phyloP scores from a whole-genome alignment of 2,888 invertebrate genomes.

The Steinernema scapterisci region DNA sequence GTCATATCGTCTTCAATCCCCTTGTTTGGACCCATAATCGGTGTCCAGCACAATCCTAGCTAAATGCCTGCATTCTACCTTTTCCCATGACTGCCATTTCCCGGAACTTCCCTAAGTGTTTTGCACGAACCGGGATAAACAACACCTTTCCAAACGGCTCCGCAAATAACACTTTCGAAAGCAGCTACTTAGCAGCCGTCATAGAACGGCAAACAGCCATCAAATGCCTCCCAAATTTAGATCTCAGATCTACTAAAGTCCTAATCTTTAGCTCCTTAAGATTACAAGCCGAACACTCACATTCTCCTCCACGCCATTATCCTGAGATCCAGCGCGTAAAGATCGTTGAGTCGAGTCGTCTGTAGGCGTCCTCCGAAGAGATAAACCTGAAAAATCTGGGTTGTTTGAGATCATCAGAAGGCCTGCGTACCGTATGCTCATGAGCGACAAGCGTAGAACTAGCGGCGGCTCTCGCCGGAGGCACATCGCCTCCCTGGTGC shows the following conservation, averaged over 20 bases:
- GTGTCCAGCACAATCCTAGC: too few species aligned
- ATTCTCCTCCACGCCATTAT: conserved; percentile 39
- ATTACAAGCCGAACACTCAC: conserved; percentile 35
- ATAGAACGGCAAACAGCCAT: too few species aligned
- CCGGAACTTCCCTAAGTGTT: too few species aligned
- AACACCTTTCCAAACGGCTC: too few species aligned
- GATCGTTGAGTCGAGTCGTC: conserved; percentile 38
- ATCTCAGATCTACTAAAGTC: neutral
- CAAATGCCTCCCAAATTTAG: neutral
- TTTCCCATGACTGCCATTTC: too few species aligned
- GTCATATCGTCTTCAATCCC: too few species aligned
- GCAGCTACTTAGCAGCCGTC: too few species aligned
- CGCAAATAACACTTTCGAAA: too few species aligned
- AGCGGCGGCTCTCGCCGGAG: conserved; percentile 41
- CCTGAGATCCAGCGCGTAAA: conserved; percentile 38
- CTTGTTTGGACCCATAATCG: too few species aligned
- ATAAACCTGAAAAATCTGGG: conserved; percentile 29
- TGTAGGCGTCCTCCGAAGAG: conserved; percentile 42
- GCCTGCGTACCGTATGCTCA: conserved; percentile 28
- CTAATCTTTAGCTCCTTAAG: too few species aligned
- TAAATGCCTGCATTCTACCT: too few species aligned
- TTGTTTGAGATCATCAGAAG: neutral
- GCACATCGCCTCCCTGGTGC: conserved; percentile 35
- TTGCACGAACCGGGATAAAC: too few species aligned
- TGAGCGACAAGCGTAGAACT: conserved; percentile 36